These are phyloP conservation scores for Quadriops clusia DNA, from an alignment of 2,888 invertebrate species.

Conservation along the genomic window DNA sequence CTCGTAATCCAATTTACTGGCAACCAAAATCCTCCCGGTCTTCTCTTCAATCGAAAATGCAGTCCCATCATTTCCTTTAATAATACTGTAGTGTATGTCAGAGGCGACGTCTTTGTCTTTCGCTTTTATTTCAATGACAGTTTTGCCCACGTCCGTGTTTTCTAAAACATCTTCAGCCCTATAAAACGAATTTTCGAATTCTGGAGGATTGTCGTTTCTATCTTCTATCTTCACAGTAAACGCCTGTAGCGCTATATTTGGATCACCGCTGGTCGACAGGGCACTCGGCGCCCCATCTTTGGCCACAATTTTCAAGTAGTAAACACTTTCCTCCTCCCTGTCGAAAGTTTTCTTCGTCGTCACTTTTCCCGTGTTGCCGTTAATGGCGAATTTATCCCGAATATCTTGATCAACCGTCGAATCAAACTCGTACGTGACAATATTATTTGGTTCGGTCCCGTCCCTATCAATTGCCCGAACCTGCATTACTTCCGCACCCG, in stretches of 20 bases:
- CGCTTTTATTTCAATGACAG: constrained; percentile 81
- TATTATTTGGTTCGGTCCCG: constrained; percentile 71
- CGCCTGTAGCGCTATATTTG: constrained; percentile 66
- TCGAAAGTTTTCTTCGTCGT: constrained; percentile 74
- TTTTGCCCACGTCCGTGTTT: constrained; percentile 69
- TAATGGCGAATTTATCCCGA: constrained; percentile 83
- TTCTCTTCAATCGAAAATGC: constrained; percentile 76
- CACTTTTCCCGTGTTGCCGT: constrained; percentile 76
- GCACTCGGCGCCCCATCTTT: constrained; percentile 83
- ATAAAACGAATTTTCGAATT: constrained; percentile 67
- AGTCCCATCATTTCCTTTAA: constrained; percentile 72
- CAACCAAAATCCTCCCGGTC: constrained; percentile 77
- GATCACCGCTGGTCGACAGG: constrained; percentile 49
- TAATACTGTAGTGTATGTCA: constrained; percentile 75
- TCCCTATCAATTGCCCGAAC: constrained; percentile 72
- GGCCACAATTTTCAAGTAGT: constrained; percentile 83
- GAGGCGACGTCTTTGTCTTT: constrained; percentile 82
- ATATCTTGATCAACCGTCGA: constrained; percentile 54
- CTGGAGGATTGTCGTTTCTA: constrained; percentile 90
- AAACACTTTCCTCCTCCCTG: constrained; percentile 71
- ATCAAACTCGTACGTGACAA: constrained; percentile 66
- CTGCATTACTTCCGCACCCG: constrained; percentile 78
- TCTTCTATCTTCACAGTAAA: constrained; percentile 89
- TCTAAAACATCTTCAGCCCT: constrained; percentile 67
- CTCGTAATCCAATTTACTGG: constrained; percentile 70